These are phyloP conservation scores for Ganaspis sp. DNA, from an alignment of 1,140 invertebrate species.

Conservation along the genomic window DNA sequence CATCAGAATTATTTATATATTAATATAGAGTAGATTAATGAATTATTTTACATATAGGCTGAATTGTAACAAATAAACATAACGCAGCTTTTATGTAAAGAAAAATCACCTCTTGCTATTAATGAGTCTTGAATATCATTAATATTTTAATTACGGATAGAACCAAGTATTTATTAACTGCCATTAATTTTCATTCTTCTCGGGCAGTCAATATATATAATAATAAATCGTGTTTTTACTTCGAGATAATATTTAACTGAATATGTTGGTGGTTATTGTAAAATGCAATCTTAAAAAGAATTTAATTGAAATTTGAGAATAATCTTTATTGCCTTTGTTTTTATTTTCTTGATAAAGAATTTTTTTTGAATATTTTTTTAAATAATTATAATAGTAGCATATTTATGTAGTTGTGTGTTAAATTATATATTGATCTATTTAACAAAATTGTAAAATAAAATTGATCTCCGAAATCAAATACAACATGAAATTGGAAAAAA, in stretches of 20 bases:
- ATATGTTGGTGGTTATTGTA: no score
- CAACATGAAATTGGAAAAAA: no score
- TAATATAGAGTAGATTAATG: conserved; percentile 48
- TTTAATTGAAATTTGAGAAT: no score
- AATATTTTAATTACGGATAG: conserved; percentile 31
- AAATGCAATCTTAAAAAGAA: no score
- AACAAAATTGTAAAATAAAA: no score
- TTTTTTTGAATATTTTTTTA: no score
- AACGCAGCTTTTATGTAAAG: conserved; percentile 50
- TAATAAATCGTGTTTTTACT: neutral
- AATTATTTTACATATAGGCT: conserved; percentile 62
- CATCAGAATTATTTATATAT: conserved; percentile 49
- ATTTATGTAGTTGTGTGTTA: no score
- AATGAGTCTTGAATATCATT: conserved; percentile 35
- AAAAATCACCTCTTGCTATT: conserved; percentile 41
- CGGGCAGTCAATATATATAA: neutral
- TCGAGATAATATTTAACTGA: neutral
- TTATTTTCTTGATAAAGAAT: no score
- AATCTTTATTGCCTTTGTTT: no score
- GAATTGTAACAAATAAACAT: conserved; percentile 58
- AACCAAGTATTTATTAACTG: conserved; percentile 56
- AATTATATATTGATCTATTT: no score
- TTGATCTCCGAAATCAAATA: no score
- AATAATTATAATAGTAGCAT: no score
- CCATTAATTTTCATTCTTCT: conserved; percentile 8